Conservation (phyloP, 1,140 invertebrate genomes). For the Bombus sylvicola region DNA sequence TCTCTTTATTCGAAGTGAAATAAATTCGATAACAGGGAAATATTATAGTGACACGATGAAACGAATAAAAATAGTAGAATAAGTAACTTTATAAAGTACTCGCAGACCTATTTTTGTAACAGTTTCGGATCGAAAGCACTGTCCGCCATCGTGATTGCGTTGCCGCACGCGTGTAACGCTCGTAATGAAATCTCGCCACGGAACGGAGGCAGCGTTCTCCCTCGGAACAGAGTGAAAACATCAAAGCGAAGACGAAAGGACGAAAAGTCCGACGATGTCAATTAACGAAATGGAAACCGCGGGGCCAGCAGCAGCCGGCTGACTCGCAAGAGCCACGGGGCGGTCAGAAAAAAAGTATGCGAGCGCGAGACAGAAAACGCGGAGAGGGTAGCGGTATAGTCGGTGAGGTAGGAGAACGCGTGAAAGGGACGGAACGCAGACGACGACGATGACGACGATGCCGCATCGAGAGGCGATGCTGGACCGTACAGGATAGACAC, state of each 20-base stretch:
- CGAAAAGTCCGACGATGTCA: conserved; percentile 34
- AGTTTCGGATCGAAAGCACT: neutral
- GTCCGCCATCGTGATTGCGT: neutral
- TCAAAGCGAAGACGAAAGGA: conserved; percentile 43
- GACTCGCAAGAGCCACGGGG: neutral
- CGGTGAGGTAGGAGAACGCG: neutral
- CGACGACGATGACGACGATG: conserved; percentile 14
- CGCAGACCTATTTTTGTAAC: neutral
- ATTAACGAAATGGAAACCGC: conserved; percentile 47
- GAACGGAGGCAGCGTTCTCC: neutral
- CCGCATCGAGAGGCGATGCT: conserved; percentile 13
- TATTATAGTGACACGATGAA: too few species aligned
- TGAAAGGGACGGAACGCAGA: conserved; percentile 19
- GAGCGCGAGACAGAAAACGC: neutral
- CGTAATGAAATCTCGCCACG: conserved; percentile 1
- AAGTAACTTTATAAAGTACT: too few species aligned
- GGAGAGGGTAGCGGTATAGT: too few species aligned
- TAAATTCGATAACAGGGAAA: too few species aligned
- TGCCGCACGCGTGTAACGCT: neutral
- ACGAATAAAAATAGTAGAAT: too few species aligned
- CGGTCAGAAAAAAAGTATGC: neutral
- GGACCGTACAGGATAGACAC: conserved; percentile 66
- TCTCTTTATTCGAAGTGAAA: neutral
- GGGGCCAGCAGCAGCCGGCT: neutral
- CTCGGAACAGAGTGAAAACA: neutral